Base-by-base conservation (phyloP, 2,888 invertebrate genomes). In the Branchipolynoe longqiensis region DNA sequence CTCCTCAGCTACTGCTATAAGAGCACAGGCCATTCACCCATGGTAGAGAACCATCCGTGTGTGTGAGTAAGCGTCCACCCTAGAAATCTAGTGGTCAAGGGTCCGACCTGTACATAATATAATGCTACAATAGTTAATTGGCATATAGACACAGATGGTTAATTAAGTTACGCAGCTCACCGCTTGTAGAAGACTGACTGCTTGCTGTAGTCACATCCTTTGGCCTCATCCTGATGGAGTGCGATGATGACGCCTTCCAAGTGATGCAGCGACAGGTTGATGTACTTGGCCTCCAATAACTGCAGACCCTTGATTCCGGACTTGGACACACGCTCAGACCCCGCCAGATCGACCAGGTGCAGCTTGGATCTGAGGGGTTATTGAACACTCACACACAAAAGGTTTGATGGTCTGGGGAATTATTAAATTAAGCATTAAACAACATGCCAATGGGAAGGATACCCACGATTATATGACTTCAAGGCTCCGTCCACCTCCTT, bases 311-410 rank as follows among this genome's bases (percentile, higher is more conserved):
- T 89, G 18, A 91, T 92, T 0, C 91, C 90, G 0, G 92, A 92
- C 88, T 92, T 92, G 14, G 92, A 90, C 33, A 92, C 93, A 40
- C 93, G 87, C 87, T 93, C 93, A n/a, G 92, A 92, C 2, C 93
- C 93, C 4, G 93, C 93, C 74, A 93, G 89, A 88, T 93, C 93
- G 33, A 93, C 93, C 85, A 93, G 88, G 87, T 93, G 93, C 18
- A 93, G 87, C 87, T 93, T 93, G 22, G 93, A 93, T 83, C 92
- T 93, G 31, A 12, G 31, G 18, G 8, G 48, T n/a, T n/a, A n/a
- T n/a, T n/a, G n/a, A n/a, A n/a, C n/a, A n/a, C 8, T 48, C 8
- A 18, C 8, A 48, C 18, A 48, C 48, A 8, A 48, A 48, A 48
- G 48, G 48, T 48, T 48, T 48, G 18, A 18, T 48, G 18, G n/a